Base-by-base conservation (phyloP, 1,140 invertebrate genomes). In the Drosophila persimilis region DNA sequence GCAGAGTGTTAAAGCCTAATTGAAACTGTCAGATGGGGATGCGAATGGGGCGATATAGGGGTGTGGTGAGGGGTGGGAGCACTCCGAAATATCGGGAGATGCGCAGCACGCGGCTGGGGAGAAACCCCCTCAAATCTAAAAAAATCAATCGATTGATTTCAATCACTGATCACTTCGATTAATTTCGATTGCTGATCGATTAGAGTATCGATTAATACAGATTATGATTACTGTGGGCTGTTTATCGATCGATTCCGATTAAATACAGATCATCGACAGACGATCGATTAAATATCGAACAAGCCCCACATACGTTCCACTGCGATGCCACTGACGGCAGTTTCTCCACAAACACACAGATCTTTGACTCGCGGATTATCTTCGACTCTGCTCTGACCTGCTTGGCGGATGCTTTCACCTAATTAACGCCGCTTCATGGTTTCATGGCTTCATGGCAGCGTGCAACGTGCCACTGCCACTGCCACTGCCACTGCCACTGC, bases 1-100 rank as follows among this genome's bases (percentile, higher is more conserved):
- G 54, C 54, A 44, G 77, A 86, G 81, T 88, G 83, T 88, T 81
- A 88, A 86, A 75, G 77, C 67, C 83, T 86, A 88, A 85, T 85
- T 85, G 83, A 88, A 85, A 88, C 74, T 85, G 81, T 85, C 81
- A 85, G 77, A 52, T 70, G 61, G 63, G 51, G 65, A 58, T 57
- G 72, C 51, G 46, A 55, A 43, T 31, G 59, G 20, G 41, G 11
- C 29, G 50, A 35, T 8, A 31, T 31, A 31, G 22, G 52, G 43
- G 15, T 29, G 7, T 7, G 26, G 6, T 5, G 26, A 26, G 0
- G 7, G 7, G 29, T 8, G 54, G 9, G 4, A 26, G 22, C 8
- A 43, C 60, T 26, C 20, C 31, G 54, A 9, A 58, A 51, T 8
- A 52, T 15, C 45, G 29, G 29, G 45, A 62, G 58, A 24, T 59